A percentile compares a stretch with the other conserved stretches of the same genome.
Evolutionary conservation across 2,888 invertebrate genomes (phyloP).

Genomic region (Thysanoteuthis rhombus): DNA sequence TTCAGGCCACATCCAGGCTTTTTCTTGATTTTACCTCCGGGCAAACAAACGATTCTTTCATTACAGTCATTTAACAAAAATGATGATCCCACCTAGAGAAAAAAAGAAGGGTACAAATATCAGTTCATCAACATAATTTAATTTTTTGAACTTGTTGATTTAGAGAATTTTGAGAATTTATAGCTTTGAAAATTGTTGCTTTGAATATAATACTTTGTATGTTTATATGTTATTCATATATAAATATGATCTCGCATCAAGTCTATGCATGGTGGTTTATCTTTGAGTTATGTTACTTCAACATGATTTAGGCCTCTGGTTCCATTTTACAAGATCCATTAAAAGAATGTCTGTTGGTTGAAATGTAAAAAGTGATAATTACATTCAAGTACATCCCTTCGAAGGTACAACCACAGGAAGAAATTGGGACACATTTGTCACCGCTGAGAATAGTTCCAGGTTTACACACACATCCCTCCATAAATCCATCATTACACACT

Average conservation of each 20-base stretch:
- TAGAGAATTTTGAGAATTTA: constrained; percentile 42
- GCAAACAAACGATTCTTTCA: background rate
- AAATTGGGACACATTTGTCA: background rate
- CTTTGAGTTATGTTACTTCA: too few species aligned
- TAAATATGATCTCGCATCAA: too few species aligned
- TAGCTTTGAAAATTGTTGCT: constrained; percentile 31
- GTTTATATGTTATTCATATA: too few species aligned
- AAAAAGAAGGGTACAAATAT: background rate
- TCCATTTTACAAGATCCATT: too few species aligned
- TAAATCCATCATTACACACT: background rate
- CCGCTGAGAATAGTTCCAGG: background rate
- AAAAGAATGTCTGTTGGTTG: too few species aligned
- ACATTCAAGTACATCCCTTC: background rate
- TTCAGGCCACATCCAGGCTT: background rate
- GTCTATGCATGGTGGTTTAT: too few species aligned
- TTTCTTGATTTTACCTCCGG: background rate
- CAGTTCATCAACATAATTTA: background rate
- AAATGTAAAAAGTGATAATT: background rate
- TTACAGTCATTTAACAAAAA: background rate
- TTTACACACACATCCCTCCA: background rate
- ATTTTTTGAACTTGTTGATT: background rate
- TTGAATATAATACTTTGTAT: too few species aligned
- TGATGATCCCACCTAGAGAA: background rate
- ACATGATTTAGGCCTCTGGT: too few species aligned
- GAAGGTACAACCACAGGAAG: background rate